Evolutionary conservation across 2,888 invertebrate genomes (phyloP).

Genomic region (Mesochorus sp.): DNA sequence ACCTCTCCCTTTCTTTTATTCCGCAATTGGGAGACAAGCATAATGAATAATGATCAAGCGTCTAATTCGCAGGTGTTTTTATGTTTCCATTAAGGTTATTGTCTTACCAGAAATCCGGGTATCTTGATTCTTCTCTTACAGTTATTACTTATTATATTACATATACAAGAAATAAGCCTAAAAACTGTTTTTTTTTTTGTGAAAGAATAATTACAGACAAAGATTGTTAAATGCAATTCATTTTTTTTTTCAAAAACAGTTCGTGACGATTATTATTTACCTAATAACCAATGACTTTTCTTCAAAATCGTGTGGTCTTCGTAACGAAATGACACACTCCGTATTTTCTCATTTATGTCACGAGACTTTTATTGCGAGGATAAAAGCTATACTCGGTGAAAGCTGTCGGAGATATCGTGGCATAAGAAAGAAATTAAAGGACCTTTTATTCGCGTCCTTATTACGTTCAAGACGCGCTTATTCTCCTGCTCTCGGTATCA

Average conservation of each 20-base stretch:
- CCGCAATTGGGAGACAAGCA: no score
- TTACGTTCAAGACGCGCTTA: constrained; percentile 3
- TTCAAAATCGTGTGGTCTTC: background rate
- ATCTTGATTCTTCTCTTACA: no score
- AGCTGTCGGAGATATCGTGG: constrained; percentile 22
- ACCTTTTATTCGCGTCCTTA: constrained; percentile 40
- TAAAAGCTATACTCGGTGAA: constrained; percentile 1
- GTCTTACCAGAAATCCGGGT: no score
- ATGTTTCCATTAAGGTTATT: no score
- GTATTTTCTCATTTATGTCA: background rate
- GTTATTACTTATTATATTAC: no score
- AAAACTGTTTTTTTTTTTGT: no score
- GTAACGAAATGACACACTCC: constrained; percentile 10
- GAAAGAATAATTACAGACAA: no score
- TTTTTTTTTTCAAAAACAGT: constrained; percentile 1
- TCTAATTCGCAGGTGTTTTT: no score
- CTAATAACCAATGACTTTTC: constrained; percentile 35
- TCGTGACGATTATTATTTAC: background rate
- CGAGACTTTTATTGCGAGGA: constrained; percentile 7
- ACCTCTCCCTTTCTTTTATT: constrained; percentile 1
- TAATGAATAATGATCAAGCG: no score
- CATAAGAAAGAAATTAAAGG: constrained; percentile 49
- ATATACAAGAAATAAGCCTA: no score
- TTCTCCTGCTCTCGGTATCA: background rate
- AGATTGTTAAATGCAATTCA: background rate